A percentile compares a stretch with the other conserved stretches of the same genome.
These are phyloP conservation scores for Asteroscopus sphinx DNA, from an alignment of 2,888 invertebrate species.

Conservation along the genomic window DNA sequence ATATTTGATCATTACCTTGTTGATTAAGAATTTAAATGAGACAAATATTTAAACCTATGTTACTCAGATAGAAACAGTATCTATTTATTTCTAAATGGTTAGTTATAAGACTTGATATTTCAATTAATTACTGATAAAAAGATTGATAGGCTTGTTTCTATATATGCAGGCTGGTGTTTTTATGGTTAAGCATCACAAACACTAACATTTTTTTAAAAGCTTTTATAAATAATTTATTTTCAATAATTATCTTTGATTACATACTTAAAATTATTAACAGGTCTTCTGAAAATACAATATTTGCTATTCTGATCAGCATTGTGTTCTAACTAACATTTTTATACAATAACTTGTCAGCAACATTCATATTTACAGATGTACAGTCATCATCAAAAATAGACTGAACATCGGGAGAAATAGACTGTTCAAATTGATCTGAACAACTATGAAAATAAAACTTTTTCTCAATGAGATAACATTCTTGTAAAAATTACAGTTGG, in stretches of 20 bases:
- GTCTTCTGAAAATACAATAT: neutral
- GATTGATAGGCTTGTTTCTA: conserved; percentile 24
- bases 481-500: no score
- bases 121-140: conserved; percentile 12
- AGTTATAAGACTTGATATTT: conserved; percentile 22
- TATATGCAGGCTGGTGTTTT: conserved; percentile 11
- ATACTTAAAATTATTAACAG: neutral
- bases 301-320: neutral
- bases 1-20: conserved; percentile 37
- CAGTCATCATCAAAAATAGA: no score
- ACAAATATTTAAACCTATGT: conserved; percentile 26
- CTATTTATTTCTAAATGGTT: conserved; percentile 18
- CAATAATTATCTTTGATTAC: neutral
- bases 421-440: no score
- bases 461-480: no score
- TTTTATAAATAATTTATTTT: conserved; percentile 8
- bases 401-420: no score
- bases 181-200: neutral
- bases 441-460: no score
- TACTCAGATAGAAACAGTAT: conserved; percentile 12
- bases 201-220: neutral
- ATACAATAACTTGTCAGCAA: no score
- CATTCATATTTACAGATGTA: no score
- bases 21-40: conserved; percentile 42
- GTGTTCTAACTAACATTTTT: neutral